Evolutionary conservation across 1,140 invertebrate genomes (phyloP).

Genomic region (Drosophila kanapiae): DNA sequence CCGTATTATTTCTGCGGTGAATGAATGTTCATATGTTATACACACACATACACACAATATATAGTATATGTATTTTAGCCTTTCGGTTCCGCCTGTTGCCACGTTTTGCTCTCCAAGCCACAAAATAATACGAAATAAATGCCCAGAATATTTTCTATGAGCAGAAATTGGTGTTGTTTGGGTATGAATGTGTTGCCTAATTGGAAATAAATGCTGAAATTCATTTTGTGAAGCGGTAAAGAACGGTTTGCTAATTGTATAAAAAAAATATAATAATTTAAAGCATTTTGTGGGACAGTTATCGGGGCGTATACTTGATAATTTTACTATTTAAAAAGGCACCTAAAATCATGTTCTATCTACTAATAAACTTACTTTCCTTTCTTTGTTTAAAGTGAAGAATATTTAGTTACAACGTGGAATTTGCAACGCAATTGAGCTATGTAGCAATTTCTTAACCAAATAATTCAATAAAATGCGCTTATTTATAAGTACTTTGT

Average conservation of each 20-base stretch:
- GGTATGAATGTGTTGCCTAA: conserved; percentile 18
- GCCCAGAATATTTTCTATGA: conserved; percentile 15
- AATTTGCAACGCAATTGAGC: not conserved
- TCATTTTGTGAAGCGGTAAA: not conserved
- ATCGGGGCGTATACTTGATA: conserved; percentile 4
- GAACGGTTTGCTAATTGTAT: conserved; percentile 8
- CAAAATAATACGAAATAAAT: conserved; percentile 31
- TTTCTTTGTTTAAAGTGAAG: not conserved
- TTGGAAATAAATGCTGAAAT: conserved; percentile 21
- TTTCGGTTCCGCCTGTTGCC: conserved; percentile 61
- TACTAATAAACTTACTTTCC: no score
- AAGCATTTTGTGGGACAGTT: not conserved
- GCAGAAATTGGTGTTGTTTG: conserved; percentile 3
- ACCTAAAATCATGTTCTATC: no score
- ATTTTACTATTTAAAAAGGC: no score
- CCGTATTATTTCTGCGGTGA: conserved; percentile 59
- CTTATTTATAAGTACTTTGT: conserved; percentile 1
- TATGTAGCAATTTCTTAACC: not conserved
- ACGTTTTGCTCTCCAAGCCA: conserved; percentile 70
- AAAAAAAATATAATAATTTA: not conserved
- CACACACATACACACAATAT: not conserved
- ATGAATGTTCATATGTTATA: conserved; percentile 54
- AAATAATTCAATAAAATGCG: not conserved
- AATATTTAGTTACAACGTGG: not conserved
- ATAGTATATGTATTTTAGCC: conserved; percentile 8